phyloP scores from a whole-genome alignment of 2,113 vertebrate genomes.

The Hydropotes inermis region DNA sequence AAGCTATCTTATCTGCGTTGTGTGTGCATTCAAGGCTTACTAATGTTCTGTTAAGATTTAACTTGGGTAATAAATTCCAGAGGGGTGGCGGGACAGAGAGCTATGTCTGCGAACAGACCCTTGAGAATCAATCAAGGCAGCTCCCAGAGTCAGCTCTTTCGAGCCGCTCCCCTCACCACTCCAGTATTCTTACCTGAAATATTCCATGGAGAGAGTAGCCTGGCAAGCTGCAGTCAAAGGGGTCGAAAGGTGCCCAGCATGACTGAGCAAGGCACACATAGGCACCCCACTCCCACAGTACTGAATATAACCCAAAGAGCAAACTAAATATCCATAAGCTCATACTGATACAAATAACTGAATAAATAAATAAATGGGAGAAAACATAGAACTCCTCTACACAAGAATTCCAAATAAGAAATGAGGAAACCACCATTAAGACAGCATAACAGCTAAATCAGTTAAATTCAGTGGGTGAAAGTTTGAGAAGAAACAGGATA shows the following conservation, averaged over 20 bases:
- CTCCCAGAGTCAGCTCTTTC: no score
- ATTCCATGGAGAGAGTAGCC: neutral
- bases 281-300: neutral
- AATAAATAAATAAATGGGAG: neutral
- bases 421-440: neutral
- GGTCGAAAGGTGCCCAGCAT: neutral
- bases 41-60: no score
- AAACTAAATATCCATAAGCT: neutral
- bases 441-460: neutral
- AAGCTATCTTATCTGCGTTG: no score
- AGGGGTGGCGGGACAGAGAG: no score
- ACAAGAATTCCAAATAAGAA: neutral
- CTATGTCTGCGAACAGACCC: no score
- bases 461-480: neutral
- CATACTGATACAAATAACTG: neutral
- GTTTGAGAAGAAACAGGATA: neutral
- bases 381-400: neutral
- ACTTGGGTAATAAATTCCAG: no score
- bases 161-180: no score
- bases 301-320: neutral
- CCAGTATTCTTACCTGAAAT: neutral
- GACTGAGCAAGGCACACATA: neutral
- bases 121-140: no score
- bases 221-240: neutral
- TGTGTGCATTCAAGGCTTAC: no score